These are phyloP conservation scores for Acanthacorydalis orientalis DNA, from an alignment of 2,888 invertebrate genomes.

Conservation along the genomic window DNA sequence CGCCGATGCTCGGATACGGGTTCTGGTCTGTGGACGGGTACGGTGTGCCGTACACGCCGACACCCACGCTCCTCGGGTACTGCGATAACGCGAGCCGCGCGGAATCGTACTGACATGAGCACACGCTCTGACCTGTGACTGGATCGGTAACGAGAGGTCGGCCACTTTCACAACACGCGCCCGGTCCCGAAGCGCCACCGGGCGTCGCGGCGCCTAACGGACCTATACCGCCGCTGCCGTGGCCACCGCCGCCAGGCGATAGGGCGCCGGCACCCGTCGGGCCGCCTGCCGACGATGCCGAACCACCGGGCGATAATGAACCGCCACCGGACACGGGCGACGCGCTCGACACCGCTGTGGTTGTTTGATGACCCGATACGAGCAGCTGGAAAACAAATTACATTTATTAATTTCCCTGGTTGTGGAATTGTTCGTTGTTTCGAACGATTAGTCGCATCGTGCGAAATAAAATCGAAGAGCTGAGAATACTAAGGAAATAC, in stretches of 20 bases:
- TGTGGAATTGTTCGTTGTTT: no score
- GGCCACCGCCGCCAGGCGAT: conserved; percentile 27
- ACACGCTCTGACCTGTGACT: conserved; percentile 81
- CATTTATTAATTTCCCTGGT: neutral
- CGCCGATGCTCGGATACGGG: conserved; percentile 82
- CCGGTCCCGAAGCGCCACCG: conserved; percentile 13
- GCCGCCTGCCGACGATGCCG: conserved; percentile 22
- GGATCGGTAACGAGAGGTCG: conserved; percentile 86
- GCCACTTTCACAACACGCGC: conserved; percentile 75
- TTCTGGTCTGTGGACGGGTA: conserved; percentile 85
- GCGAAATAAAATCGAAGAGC: no score
- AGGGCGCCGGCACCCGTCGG: conserved; percentile 18
- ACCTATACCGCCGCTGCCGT: conserved; percentile 32
- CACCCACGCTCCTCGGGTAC: conserved; percentile 62
- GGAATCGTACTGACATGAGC: conserved; percentile 87
- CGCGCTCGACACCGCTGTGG: conserved; percentile 54
- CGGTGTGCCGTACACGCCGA: conserved; percentile 66
- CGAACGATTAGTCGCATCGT: neutral
- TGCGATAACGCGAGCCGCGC: conserved; percentile 68
- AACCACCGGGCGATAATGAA: conserved; percentile 48
- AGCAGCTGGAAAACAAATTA: conserved; percentile 40
- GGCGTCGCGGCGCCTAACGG: conserved; percentile 18
- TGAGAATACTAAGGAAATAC: no score
- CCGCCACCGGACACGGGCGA: conserved; percentile 62
- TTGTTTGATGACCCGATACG: conserved; percentile 58